phyloP scores from a whole-genome alignment of 2,888 invertebrate genomes.

The Pyrrhosoma nymphula region DNA sequence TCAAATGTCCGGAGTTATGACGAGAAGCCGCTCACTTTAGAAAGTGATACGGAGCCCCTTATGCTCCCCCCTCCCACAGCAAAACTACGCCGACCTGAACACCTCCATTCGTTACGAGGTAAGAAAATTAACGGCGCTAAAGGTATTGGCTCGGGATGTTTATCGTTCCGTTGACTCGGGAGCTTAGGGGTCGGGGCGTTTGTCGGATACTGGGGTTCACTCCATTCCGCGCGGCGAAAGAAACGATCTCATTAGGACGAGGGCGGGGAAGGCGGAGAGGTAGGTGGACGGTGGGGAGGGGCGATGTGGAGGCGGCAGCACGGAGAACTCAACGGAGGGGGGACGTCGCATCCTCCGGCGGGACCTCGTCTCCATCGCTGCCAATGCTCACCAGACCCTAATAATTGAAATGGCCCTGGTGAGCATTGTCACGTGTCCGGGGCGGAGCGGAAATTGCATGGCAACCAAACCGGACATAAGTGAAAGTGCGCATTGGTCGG shows the following conservation, averaged over 20 bases:
- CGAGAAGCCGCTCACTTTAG: constrained; percentile 53
- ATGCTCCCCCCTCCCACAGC: not conserved
- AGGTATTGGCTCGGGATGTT: constrained; percentile 51
- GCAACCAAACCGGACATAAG: no score
- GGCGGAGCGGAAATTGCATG: no score
- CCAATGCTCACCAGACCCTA: no score
- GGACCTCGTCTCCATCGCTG: no score
- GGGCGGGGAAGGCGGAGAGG: not conserved
- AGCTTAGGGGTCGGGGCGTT: not conserved
- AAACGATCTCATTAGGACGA: constrained; percentile 29
- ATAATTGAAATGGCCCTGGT: no score
- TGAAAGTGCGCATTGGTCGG: no score
- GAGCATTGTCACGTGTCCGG: no score
- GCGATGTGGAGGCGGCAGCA: not conserved
- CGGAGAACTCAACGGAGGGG: no score
- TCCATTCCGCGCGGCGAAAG: not conserved
- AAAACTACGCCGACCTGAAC: not conserved
- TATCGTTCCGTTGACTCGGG: constrained; percentile 51
- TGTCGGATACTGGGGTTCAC: not conserved
- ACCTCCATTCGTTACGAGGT: constrained; percentile 26
- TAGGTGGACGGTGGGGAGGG: not conserved
- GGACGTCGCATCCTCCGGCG: no score
- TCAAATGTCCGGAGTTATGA: not conserved
- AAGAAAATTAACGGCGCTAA: constrained; percentile 21
- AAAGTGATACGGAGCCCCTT: constrained; percentile 7